These are phyloP conservation scores for Odontomyia ornata DNA, from an alignment of 2,888 invertebrate genomes.

Conservation along the genomic window DNA sequence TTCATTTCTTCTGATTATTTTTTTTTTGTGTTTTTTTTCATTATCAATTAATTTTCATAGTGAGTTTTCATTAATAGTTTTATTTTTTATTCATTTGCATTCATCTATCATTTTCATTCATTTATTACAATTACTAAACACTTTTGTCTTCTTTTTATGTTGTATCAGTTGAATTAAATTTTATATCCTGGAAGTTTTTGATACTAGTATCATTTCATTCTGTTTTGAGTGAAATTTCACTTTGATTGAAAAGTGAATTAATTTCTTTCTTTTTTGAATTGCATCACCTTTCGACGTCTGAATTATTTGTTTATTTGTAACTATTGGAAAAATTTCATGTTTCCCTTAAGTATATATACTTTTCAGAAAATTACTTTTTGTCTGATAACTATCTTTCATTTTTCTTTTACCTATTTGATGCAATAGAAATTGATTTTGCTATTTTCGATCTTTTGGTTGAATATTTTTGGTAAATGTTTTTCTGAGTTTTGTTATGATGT, in stretches of 20 bases:
- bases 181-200: constrained; percentile 46
- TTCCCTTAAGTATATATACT: constrained; percentile 26
- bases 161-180: too few species aligned
- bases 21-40: constrained; percentile 21
- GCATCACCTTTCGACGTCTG: neutral
- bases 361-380: constrained; percentile 50
- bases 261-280: neutral
- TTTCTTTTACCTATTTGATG: constrained; percentile 49
- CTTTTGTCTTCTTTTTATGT: constrained; percentile 46
- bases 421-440: constrained; percentile 49
- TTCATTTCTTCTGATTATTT: constrained; percentile 48
- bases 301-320: neutral
- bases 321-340: neutral
- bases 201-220: neutral
- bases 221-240: neutral
- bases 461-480: constrained; percentile 45
- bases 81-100: constrained; percentile 51
- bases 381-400: constrained; percentile 39
- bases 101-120: constrained; percentile 50
- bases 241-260: neutral
- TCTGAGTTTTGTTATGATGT: constrained; percentile 42
- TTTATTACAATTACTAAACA: constrained; percentile 50
- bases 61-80: constrained; percentile 48
- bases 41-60: constrained; percentile 33
- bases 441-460: constrained; percentile 46